These are phyloP conservation scores for Philopotamus ludificatus DNA, from an alignment of 1,140 invertebrate species.

Conservation along the genomic window DNA sequence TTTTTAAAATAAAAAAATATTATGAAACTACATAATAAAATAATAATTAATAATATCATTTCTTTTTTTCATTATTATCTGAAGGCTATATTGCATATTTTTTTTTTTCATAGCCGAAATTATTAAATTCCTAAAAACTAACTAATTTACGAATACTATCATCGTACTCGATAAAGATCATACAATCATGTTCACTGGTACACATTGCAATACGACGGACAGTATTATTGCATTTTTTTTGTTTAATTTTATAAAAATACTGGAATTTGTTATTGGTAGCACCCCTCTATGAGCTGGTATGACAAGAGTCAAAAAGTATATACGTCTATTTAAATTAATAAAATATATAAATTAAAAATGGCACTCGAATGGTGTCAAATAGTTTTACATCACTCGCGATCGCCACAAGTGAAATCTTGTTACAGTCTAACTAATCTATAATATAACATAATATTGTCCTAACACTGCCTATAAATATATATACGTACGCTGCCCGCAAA, in stretches of 20 bases:
- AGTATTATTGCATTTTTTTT: conserved; percentile 43
- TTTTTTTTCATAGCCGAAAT: conserved; percentile 6
- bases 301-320: conserved; percentile 55
- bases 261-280: conserved; percentile 59
- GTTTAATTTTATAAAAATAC: conserved; percentile 54
- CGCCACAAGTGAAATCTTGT: conserved; percentile 54
- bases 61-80: conserved; percentile 12
- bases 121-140: conserved; percentile 37
- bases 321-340: conserved; percentile 42
- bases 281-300: conserved; percentile 59
- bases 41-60: conserved; percentile 41
- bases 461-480: conserved; percentile 1
- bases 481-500: no score
- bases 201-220: conserved; percentile 56
- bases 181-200: conserved; percentile 55
- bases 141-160: conserved; percentile 50
- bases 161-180: conserved; percentile 52
- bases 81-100: conserved; percentile 9
- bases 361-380: conserved; percentile 55
- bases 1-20: conserved; percentile 35
- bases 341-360: conserved; percentile 56
- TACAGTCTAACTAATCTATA: conserved; percentile 49
- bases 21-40: conserved; percentile 40
- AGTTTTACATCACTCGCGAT: conserved; percentile 47
- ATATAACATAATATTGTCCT: conserved; percentile 17